A percentile compares a stretch with the other conserved stretches of the same genome.
These are phyloP conservation scores for Noctua fimbriata DNA, from an alignment of 2,888 invertebrate species.

Conservation along the genomic window DNA sequence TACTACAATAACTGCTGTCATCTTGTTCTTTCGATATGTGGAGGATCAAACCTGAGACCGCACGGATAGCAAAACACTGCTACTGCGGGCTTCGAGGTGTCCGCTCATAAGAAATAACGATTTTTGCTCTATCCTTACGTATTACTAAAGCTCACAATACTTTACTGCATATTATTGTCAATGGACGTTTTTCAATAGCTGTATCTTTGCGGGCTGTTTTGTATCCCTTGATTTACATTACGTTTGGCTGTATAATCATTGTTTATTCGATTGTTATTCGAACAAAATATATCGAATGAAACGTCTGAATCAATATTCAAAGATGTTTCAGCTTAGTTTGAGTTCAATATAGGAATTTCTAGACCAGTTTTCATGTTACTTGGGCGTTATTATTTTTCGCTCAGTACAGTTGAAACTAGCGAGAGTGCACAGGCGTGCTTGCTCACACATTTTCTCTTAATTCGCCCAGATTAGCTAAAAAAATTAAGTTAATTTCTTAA, in stretches of 20 bases:
- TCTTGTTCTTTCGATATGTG: not conserved
- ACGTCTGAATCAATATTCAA: not conserved
- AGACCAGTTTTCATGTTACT: not conserved
- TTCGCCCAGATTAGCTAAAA: constrained; percentile 28
- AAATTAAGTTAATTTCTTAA: constrained; percentile 56
- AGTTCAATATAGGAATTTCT: not conserved
- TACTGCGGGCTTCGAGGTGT: not conserved
- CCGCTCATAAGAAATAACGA: not conserved
- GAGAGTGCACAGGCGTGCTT: not conserved
- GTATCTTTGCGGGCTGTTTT: not conserved
- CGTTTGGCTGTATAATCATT: not conserved
- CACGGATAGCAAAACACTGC: not conserved
- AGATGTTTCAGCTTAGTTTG: not conserved
- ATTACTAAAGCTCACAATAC: not conserved
- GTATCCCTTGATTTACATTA: not conserved
- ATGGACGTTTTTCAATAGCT: not conserved
- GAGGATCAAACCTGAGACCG: not conserved
- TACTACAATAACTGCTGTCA: not conserved
- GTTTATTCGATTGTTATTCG: not conserved
- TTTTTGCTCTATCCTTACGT: not conserved
- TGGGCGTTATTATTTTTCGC: not conserved
- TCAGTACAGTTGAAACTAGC: not conserved
- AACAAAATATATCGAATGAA: not conserved
- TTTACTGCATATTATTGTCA: not conserved
- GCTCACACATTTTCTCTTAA: not conserved